Percentiles rank a stretch among this genome's conserved stretches.
Conservation (phyloP, 1,140 invertebrate genomes). For the Semibalanus balanoides region DNA sequence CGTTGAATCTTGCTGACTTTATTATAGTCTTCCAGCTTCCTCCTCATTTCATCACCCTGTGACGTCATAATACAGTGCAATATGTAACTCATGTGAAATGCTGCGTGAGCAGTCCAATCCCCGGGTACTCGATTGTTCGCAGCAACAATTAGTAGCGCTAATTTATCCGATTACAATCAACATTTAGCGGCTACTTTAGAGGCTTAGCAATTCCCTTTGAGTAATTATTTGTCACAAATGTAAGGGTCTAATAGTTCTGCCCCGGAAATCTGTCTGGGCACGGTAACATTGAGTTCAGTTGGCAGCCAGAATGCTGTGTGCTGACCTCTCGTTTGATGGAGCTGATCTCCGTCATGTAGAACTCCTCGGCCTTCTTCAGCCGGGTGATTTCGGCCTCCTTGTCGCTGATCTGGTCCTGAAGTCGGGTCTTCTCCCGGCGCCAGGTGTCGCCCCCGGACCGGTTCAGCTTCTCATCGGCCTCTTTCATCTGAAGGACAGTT, state of each 20-base stretch:
- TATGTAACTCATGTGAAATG: too few species aligned
- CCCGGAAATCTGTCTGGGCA: too few species aligned
- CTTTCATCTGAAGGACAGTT: conserved; percentile 25
- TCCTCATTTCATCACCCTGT: conserved; percentile 61
- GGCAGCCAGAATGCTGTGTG: too few species aligned
- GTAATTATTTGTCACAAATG: too few species aligned
- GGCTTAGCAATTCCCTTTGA: too few species aligned
- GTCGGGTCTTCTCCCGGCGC: conserved; percentile 46
- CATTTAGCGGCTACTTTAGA: too few species aligned
- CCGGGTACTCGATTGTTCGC: too few species aligned
- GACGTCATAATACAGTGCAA: neutral
- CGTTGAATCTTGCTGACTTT: conserved; percentile 65
- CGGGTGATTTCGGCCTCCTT: conserved; percentile 55
- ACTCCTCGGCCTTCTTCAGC: conserved; percentile 52
- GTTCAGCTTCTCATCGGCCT: conserved; percentile 26
- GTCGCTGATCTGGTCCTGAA: conserved; percentile 54
- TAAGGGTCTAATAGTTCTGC: too few species aligned
- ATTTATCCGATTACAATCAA: too few species aligned
- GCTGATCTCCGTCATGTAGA: conserved; percentile 51
- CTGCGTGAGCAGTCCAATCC: too few species aligned
- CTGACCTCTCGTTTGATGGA: conserved; percentile 45
- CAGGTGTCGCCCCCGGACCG: conserved; percentile 29
- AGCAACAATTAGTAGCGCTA: too few species aligned
- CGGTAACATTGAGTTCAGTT: too few species aligned
- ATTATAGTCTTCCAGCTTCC: conserved; percentile 71